Evolutionary conservation across 2,113 vertebrate species (phyloP).

Genomic region (Pollachius pollachius): DNA sequence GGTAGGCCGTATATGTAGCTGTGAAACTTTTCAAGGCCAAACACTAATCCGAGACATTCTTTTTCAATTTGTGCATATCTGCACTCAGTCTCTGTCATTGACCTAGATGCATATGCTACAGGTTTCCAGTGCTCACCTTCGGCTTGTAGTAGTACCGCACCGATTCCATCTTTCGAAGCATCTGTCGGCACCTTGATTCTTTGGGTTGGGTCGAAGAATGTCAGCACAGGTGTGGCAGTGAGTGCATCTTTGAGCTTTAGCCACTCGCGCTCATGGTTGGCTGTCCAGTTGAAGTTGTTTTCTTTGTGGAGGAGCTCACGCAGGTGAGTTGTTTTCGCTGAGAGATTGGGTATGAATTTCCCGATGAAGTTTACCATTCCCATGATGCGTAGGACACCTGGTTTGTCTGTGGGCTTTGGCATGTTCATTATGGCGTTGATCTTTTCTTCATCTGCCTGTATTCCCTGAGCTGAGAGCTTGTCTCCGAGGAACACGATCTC

Average conservation of each 20-base stretch:
- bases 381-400: slow-evolving; percentile 8
- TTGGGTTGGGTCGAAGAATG: too few species aligned
- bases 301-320: background rate
- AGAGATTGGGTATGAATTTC: slow-evolving; percentile 18
- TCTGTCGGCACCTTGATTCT: slow-evolving; percentile 1
- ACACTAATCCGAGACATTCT: background rate
- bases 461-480: too few species aligned
- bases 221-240: too few species aligned
- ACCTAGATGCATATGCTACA: too few species aligned
- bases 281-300: background rate
- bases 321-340: background rate
- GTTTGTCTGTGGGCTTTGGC: slow-evolving; percentile 1
- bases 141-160: background rate
- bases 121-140: slow-evolving; percentile 1
- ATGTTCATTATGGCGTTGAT: background rate
- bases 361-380: slow-evolving; percentile 21
- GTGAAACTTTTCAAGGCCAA: too few species aligned
- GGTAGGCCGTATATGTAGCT: too few species aligned
- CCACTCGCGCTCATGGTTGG: slow-evolving; percentile 3
- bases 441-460: background rate
- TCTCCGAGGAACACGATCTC: too few species aligned
- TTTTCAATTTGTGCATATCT: background rate
- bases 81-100: too few species aligned
- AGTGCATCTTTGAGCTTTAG: background rate
- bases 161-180: background rate